Base-by-base conservation (phyloP, 2,113 vertebrate species). In the Macheiramphus alcinus region DNA sequence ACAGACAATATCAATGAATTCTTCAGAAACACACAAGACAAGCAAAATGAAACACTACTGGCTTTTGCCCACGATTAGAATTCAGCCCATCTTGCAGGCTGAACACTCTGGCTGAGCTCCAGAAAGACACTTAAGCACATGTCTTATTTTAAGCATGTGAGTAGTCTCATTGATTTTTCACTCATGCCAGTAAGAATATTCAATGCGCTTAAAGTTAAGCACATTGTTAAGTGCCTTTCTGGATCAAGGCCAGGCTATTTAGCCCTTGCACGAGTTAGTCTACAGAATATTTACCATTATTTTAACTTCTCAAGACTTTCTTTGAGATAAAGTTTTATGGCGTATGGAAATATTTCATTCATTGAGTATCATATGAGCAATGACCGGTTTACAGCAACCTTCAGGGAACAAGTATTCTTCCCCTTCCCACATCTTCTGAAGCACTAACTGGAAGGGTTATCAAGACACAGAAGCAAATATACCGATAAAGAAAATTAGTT, bases 141-240 rank as follows among this genome's bases (percentile, higher is more conserved):
- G 89, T 94, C 93, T 95, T 95, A 96, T 91, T 97, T 95, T 93
- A 95, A 96, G 97, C 97, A 91, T 95, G 91, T 80, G 97, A 96
- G 95, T 22, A 96, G 93, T 52, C 79, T 70, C 97, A 97, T 95
- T 90, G 95, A 95, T 96, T 97, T 94, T 93, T 96, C 94, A 86
- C 94, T 86, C 84, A 62, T 90, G 90, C 96, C 95, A 91, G 93
- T 94, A 94, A 96, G 94, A 97, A 93, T 94, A 97, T 93, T 97
- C 94, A 55, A 88, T 96, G 95, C 10, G 96, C 96, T 97, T 96
- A 94, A 97, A 96, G 87, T 97, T 97, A 96, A 95, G 95, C 97
- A 80, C 95, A 95, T 95, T 96, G 94, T 91, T 97, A 97, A 97
- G 95, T 96, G 96, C 89, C 94, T 97, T 90, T 84, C 91, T 96